Percentiles rank a stretch among this genome's conserved stretches.
Conservation (phyloP, 92 coral and sea anemone species). For the Plumapathes pennacea region DNA sequence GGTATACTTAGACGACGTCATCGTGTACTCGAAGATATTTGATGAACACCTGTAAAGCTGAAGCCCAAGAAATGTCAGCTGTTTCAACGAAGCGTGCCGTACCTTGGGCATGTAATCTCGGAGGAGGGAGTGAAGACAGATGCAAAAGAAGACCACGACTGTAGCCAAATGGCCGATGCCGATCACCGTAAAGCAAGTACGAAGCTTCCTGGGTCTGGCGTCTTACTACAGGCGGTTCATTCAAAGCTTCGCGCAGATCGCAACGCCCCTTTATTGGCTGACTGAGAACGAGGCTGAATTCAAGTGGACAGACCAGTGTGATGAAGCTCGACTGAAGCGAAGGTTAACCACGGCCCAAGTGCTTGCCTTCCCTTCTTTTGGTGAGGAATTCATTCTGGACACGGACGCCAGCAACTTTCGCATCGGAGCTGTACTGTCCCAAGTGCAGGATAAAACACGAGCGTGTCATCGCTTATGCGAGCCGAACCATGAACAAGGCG, state of each 20-base stretch:
- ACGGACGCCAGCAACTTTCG: too few relatives aligned
- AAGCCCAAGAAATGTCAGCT: constrained; percentile 40
- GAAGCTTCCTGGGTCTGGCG: constrained; percentile 21
- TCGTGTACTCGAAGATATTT: constrained; percentile 16
- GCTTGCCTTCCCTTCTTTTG: too few relatives aligned
- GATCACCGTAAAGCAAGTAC: constrained; percentile 9
- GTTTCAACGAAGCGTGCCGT: constrained; percentile 19
- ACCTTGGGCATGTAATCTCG: constrained; percentile 42
- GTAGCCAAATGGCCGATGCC: constrained; percentile 36
- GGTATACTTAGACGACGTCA: constrained; percentile 48
- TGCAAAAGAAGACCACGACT: constrained; percentile 38
- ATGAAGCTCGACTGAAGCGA: too few relatives aligned
- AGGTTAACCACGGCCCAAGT: too few relatives aligned
- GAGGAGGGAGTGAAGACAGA: constrained; percentile 46
- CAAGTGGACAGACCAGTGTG: too few relatives aligned
- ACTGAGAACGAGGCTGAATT: too few relatives aligned
- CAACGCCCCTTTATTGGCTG: constrained; percentile 23
- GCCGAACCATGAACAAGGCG: too few relatives aligned
- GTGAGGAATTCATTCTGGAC: too few relatives aligned
- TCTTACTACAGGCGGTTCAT: constrained; percentile 42
- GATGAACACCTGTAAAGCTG: constrained; percentile 39
- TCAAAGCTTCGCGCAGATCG: constrained; percentile 32
- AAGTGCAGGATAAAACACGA: too few relatives aligned
- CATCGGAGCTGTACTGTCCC: too few relatives aligned
- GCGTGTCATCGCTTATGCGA: too few relatives aligned